Evolutionary conservation across 1,140 invertebrate genomes (phyloP), one percentile per base, ranked within the genome.

Genomic region (Drosophila kurseongensis): DNA sequence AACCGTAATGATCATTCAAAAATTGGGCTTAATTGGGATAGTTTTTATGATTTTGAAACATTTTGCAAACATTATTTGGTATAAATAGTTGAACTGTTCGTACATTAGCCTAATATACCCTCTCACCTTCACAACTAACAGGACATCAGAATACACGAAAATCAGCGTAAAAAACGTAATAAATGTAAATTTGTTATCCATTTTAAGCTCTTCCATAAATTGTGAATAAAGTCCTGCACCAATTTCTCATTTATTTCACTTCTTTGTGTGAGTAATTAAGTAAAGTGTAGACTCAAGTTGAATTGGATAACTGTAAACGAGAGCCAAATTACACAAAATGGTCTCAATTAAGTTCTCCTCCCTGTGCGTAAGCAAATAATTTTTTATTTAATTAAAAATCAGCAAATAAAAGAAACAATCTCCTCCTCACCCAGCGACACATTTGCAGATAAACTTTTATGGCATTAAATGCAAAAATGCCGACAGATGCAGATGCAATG

Each of bases 371-470:
- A 61, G 45, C 51, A 77, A 55, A 65, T n/a, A 44, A 40, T 68
- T 61, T 76, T 60, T 73, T 75, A 75, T 75, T 75, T 75, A 75
- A 75, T 63, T 75, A 74, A 65, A 74, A 74, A 74, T 29, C 44
- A 38, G 38, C 42, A 74, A 75, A 75, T 75, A 75, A 72, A 73
- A 75, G 57, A 62, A 50, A 59, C 48, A 60, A 29, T 35, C 13
- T 47, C 14, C 13, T 47, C 14, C 44, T 9, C 38, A 10, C 23
- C 27, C 35, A 41, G 42, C 44, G 63, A 76, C 55, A 69, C 65
- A 77, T 56, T 71, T 62, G 51, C 63, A 69, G 75, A 78, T 78
- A 71, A 78, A 78, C 54, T 72, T 78, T 60, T 72, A 78, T 65
- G 76, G 54, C 59, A 72, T 59, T 78, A 56, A 72, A 72, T 72